Evolutionary conservation across 2,113 vertebrate genomes (phyloP), one percentile per base, ranked within the genome.

Genomic region (Fregetta grallaria): DNA sequence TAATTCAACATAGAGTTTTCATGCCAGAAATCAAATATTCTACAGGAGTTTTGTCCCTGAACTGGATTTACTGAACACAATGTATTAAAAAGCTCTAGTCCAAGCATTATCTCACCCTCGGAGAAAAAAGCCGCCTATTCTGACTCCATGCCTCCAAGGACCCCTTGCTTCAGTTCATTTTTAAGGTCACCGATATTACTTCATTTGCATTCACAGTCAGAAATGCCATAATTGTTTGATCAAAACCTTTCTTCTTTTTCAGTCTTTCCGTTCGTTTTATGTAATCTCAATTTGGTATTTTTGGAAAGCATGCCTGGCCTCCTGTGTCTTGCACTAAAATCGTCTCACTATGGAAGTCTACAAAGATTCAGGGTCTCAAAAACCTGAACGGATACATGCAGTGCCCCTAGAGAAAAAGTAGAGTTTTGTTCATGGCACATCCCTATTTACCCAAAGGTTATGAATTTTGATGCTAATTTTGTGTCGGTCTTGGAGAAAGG

Each of bases 111-210:
- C 91, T 94, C 62, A 58, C 32, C 63, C 77, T 76, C 1, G 0
- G 17, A 78, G 90, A 20, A 76, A 83, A 74, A 93, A 90, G 3
- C 49, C 36, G 44, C 11, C 56, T 30, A 5, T 75, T 93, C 76
- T 87, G 62, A 36, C 53, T 92, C 72, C 0, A 4, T 74, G 82
- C 87, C 83, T 94, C 76, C 61, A 73, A 92, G 89, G 84, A 95
- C 58, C 79, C 45, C 38, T 89, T 72, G 42, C 70, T 75, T 94
- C 80, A 45, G 70, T 81, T 95, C n/a, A 50, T 85, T 94, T 88
- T 95, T 95, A 96, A 95, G 94, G 94, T 92, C 80, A 73, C 66
- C 58, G 83, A 65, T 88, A 91, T 25, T 17, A 62, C 82, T 94
- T 87, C 52, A 87, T 96, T 95, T 93, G 80, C 86, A 93, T 95